phyloP scores from a whole-genome alignment of 2,888 invertebrate species.

The Mactromeris polynyma region DNA sequence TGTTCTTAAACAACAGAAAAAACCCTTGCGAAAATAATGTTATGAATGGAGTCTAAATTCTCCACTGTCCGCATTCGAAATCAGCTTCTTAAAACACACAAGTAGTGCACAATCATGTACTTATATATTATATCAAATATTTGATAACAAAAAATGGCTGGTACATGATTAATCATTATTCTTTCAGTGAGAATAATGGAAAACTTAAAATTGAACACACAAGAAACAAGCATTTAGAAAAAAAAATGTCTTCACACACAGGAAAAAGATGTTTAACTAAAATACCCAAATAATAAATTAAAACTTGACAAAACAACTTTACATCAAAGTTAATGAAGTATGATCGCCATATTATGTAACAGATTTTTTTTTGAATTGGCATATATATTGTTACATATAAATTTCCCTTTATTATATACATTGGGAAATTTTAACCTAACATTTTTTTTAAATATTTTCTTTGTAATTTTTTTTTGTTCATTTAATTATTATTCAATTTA shows the following conservation, averaged over 20 bases:
- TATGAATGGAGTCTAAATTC: not conserved
- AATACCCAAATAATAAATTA: not conserved
- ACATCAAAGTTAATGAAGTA: not conserved
- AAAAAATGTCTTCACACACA: not conserved
- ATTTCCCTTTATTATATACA: conserved; percentile 17
- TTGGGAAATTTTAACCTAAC: not conserved
- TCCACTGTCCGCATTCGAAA: not conserved
- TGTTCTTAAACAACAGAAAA: not conserved
- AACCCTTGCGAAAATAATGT: conserved; percentile 2
- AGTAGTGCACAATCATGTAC: not conserved
- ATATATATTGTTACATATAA: not conserved
- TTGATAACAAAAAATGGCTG: not conserved
- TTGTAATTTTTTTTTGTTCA: conserved; percentile 3
- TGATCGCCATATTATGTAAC: not conserved
- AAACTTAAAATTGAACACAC: conserved; percentile 4
- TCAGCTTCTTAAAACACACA: not conserved
- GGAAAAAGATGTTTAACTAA: not conserved
- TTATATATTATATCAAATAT: not conserved
- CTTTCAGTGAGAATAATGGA: not conserved
- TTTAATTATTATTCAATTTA: not conserved
- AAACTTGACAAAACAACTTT: not conserved
- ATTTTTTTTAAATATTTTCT: not conserved
- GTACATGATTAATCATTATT: not conserved
- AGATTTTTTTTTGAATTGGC: not conserved
- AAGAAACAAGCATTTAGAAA: not conserved